Evolutionary conservation across 2,113 vertebrate genomes (phyloP).

Genomic region (Pungitius pungitius): DNA sequence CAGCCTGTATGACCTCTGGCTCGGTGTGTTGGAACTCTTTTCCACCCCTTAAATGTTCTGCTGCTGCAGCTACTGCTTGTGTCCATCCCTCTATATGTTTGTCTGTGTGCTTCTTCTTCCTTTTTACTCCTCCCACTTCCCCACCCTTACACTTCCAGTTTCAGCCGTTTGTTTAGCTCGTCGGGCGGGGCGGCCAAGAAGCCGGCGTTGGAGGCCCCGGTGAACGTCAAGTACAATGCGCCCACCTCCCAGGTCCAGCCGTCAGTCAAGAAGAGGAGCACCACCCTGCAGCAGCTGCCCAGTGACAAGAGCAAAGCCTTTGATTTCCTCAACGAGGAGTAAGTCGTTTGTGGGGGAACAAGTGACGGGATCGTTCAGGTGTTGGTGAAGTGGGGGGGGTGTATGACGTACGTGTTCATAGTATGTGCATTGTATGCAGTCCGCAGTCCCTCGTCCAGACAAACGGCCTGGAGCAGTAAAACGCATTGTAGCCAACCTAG

Average conservation of each 20-base stretch:
- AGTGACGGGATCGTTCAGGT: background rate
- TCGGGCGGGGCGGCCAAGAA: slow-evolving; percentile 90
- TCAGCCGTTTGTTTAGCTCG: slow-evolving; percentile 97
- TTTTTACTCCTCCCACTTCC: slow-evolving; percentile 29
- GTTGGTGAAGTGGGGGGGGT: background rate
- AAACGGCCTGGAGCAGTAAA: too few relatives aligned
- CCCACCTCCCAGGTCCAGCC: slow-evolving; percentile 95
- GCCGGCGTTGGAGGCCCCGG: slow-evolving; percentile 85
- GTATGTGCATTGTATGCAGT: background rate
- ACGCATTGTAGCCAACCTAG: too few relatives aligned
- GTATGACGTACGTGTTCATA: background rate
- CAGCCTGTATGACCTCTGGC: slow-evolving; percentile 29
- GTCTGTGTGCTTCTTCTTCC: slow-evolving; percentile 64
- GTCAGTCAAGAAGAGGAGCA: slow-evolving; percentile 95
- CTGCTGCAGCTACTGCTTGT: slow-evolving; percentile 69
- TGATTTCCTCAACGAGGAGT: slow-evolving; percentile 99
- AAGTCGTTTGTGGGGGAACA: slow-evolving; percentile 61
- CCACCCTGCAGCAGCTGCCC: slow-evolving; percentile 92
- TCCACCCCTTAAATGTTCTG: slow-evolving; percentile 44
- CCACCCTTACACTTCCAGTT: slow-evolving; percentile 82
- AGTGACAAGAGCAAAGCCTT: slow-evolving; percentile 98
- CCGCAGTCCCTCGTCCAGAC: too few relatives aligned
- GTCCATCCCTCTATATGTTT: slow-evolving; percentile 79
- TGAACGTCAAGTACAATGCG: slow-evolving; percentile 97
- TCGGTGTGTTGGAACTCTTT: slow-evolving; percentile 45